Base-by-base conservation (phyloP, 2,113 vertebrate genomes). In the Vidua chalybeata region DNA sequence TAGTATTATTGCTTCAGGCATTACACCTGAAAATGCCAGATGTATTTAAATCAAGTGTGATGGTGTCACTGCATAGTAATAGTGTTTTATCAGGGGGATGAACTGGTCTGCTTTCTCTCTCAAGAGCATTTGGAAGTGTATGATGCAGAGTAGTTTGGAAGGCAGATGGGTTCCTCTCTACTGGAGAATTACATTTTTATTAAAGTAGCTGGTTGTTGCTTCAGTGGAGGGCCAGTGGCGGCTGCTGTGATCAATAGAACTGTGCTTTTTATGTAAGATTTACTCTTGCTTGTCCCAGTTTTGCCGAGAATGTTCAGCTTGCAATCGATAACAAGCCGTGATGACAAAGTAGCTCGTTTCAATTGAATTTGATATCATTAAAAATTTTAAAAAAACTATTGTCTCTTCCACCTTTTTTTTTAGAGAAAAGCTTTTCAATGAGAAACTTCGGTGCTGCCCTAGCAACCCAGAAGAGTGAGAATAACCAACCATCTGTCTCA, bases 11-110 rank as follows among this genome's bases (percentile, higher is more conserved):
- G 94, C 96, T 97, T 96, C 72, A 95, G 96, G 96, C 96, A 93
- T 92, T 96, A 97, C 96, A 96, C 96, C 95, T 96, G 96, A 96
- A 97, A 97, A 94, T 96, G 96, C 92, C 96, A 96, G 88, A 93
- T 88, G 64, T 77, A 95, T 91, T 97, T 97, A 96, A 96, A 96
- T 96, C 96, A 96, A 96, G 64, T 49, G 68, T 1, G 11, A 45
- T 90, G 76, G 90, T 95, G 90, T 93, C 79, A 90, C 94, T 95
- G 90, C 79, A 87, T 93, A 84, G 92, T 93, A 94, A 94, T 81
- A 90, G 61, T 95, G 68, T 90, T 95, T 93, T 96, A 86, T 92
- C 87, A 94, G 84, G 94, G 58, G 76, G 67, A 64, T 88, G 89
- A 73, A 93, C 59, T 72, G 93, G 94, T 85, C 81, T 82, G 43